Percentiles rank a stretch among this genome's conserved stretches.
Conservation (phyloP, 2,888 invertebrate species). For the Zelleria hepariella region DNA sequence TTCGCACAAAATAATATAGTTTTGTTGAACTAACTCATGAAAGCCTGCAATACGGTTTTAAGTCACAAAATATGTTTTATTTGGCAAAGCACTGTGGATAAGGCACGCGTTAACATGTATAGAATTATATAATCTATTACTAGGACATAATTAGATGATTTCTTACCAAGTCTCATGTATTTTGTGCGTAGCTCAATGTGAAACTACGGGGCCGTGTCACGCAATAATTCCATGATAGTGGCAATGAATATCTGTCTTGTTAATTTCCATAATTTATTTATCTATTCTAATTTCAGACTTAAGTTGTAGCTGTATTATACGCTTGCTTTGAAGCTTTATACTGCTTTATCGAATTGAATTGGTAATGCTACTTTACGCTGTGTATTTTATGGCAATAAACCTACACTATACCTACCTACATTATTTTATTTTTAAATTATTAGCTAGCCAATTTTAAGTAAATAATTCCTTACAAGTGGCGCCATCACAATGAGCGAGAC, state of each 20-base stretch:
- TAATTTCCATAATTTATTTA: conserved; percentile 20
- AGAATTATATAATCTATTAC: conserved; percentile 11
- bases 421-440: conserved; percentile 32
- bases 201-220: not conserved
- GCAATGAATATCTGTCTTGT: too few relatives aligned
- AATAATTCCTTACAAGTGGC: conserved; percentile 36
- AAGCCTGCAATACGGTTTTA: conserved; percentile 47
- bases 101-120: conserved; percentile 32
- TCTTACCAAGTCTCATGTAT: not conserved
- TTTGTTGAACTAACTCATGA: conserved; percentile 32
- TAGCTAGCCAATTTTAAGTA: conserved; percentile 65
- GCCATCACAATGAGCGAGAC: conserved; percentile 59
- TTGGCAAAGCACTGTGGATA: conserved; percentile 50
- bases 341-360: conserved; percentile 46
- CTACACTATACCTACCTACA: conserved; percentile 33
- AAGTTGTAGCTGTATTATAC: conserved; percentile 58
- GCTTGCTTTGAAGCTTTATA: conserved; percentile 56
- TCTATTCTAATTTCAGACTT: conserved; percentile 41
- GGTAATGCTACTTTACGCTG: conserved; percentile 34
- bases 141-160: not conserved
- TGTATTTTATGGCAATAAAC: conserved; percentile 46
- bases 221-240: conserved; percentile 1
- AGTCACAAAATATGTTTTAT: conserved; percentile 43
- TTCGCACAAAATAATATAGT: conserved; percentile 46
- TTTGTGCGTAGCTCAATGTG: not conserved